Evolutionary conservation across 2,888 invertebrate genomes (phyloP).

Genomic region (Pristionchus mayeri): DNA sequence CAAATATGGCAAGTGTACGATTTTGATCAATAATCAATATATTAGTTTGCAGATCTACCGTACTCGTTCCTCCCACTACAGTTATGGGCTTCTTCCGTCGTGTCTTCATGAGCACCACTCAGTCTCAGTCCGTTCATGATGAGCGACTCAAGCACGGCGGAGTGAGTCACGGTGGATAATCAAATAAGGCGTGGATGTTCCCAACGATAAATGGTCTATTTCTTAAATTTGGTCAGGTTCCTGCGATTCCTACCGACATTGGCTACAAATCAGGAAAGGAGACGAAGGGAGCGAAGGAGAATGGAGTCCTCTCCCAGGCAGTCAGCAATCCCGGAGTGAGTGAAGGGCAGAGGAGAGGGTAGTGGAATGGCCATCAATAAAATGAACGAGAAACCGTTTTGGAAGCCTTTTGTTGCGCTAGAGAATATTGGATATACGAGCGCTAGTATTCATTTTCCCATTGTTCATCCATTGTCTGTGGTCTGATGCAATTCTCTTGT

Average conservation of each 20-base stretch:
- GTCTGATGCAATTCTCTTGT: background rate
- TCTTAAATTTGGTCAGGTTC: constrained; percentile 59
- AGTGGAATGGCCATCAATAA: too few species aligned
- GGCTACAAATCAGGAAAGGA: constrained; percentile 65
- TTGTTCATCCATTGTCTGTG: too few species aligned
- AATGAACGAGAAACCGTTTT: too few species aligned
- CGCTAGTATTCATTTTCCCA: too few species aligned
- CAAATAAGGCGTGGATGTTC: too few species aligned
- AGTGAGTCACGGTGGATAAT: constrained; percentile 53
- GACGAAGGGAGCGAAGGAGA: constrained; percentile 50
- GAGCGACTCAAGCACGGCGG: constrained; percentile 59
- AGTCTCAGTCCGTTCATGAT: constrained; percentile 56
- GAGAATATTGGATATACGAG: too few species aligned
- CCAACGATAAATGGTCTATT: too few species aligned
- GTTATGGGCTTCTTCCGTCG: constrained; percentile 67
- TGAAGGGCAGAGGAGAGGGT: background rate
- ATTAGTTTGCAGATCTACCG: constrained; percentile 29
- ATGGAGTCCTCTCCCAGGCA: constrained; percentile 52
- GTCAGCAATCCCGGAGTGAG: constrained; percentile 68
- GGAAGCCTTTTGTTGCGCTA: too few species aligned
- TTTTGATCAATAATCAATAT: background rate
- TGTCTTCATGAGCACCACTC: constrained; percentile 59
- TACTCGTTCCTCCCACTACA: constrained; percentile 14
- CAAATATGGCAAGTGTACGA: background rate
- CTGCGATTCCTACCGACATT: constrained; percentile 70